These are phyloP conservation scores for Coracias cyanogaster DNA, from an alignment of 2,797 vertebrate genomes.

Conservation along the genomic window DNA sequence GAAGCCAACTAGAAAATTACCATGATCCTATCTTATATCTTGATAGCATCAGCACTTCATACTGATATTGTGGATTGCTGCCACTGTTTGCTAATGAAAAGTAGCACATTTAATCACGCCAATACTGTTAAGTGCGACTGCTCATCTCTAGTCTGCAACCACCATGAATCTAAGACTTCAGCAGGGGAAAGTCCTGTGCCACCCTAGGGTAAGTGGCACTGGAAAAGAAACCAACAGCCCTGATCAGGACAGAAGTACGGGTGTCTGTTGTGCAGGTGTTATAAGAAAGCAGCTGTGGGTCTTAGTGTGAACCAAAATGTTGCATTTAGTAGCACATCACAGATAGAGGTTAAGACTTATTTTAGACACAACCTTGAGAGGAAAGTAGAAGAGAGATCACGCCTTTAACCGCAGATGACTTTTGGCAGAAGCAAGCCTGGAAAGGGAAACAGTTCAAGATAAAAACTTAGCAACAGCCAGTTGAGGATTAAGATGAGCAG, in stretches of 20 bases:
- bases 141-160: neutral
- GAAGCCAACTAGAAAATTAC: too few species aligned
- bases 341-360: neutral
- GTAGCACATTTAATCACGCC: too few species aligned
- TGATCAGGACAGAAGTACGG: neutral
- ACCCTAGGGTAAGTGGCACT: too few species aligned
- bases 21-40: too few species aligned
- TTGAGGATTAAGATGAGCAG: neutral
- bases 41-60: too few species aligned
- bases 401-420: neutral
- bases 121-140: too few species aligned
- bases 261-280: neutral
- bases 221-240: neutral
- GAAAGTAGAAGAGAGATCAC: neutral
- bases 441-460: neutral
- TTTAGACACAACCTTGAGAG: neutral
- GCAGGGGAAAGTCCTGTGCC: neutral
- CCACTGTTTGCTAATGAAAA: too few species aligned
- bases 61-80: too few species aligned
- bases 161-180: neutral
- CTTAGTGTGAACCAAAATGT: neutral
- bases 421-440: neutral
- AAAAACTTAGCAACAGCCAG: neutral
- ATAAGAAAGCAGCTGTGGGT: neutral
- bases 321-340: neutral